Conservation (phyloP, 2,888 invertebrate genomes). For the Pilophorus perplexus region DNA sequence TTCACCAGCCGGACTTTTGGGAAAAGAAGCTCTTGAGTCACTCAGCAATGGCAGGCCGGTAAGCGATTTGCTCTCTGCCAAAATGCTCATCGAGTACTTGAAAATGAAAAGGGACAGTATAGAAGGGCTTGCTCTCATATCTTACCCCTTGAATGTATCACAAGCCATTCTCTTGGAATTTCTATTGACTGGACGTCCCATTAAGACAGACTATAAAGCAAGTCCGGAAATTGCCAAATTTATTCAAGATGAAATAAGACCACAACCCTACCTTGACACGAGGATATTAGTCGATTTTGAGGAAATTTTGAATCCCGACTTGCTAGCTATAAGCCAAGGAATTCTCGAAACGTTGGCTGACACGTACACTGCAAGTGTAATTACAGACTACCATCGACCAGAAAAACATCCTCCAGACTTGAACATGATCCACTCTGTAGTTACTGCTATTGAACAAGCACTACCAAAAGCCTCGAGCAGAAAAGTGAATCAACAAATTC, state of each 20-base stretch:
- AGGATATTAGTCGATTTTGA: conserved; percentile 28
- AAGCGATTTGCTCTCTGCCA: conserved; percentile 22
- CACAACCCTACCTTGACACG: conserved; percentile 30
- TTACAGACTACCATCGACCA: not conserved
- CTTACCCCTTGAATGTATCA: conserved; percentile 27
- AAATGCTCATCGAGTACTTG: conserved; percentile 35
- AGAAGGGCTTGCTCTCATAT: conserved; percentile 17
- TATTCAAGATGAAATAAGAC: conserved; percentile 30
- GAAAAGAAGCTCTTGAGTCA: conserved; percentile 22
- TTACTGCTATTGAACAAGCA: not conserved
- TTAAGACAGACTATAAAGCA: conserved; percentile 21
- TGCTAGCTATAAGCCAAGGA: not conserved
- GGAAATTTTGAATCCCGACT: not conserved
- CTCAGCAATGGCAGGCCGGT: conserved; percentile 6
- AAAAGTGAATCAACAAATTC: not conserved
- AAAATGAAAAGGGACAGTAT: conserved; percentile 7
- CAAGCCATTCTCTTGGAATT: conserved; percentile 38
- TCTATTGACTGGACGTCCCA: conserved; percentile 32
- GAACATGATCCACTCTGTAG: not conserved
- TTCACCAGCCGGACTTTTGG: conserved; percentile 22
- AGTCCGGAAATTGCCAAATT: conserved; percentile 22
- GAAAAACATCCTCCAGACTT: not conserved
- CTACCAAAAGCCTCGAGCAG: not conserved
- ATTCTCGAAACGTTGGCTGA: conserved; percentile 9
- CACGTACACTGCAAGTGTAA: not conserved